phyloP scores from a whole-genome alignment of 2,888 invertebrate genomes.

The Lingula anatina region DNA sequence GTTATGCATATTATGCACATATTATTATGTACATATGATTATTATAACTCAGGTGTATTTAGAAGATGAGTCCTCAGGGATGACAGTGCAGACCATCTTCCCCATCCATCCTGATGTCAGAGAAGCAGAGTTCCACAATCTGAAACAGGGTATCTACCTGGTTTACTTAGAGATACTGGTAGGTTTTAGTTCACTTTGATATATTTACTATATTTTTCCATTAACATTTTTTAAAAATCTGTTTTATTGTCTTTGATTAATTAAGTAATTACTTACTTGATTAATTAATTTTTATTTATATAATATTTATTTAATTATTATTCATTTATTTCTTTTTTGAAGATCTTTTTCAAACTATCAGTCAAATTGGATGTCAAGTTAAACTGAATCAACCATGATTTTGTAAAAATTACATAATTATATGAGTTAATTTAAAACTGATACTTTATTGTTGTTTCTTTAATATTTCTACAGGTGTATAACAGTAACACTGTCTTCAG shows the following conservation, averaged over 20 bases:
- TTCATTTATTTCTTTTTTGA: no score
- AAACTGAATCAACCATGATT: not conserved
- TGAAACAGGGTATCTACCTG: slow-evolving; percentile 42
- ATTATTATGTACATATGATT: no score
- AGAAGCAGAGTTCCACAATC: slow-evolving; percentile 47
- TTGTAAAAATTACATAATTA: not conserved
- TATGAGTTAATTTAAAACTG: not conserved
- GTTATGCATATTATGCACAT: no score
- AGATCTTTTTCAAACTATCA: no score
- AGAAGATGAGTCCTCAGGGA: slow-evolving; percentile 40
- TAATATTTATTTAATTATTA: no score
- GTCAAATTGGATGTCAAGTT: no score
- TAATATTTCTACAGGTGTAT: slow-evolving; percentile 34
- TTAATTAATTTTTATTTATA: no score
- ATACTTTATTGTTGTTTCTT: not conserved
- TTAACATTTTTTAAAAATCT: no score
- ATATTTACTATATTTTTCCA: no score
- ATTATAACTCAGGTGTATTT: slow-evolving; percentile 47
- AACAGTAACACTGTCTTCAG: slow-evolving; percentile 43
- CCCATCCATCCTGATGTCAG: slow-evolving; percentile 46
- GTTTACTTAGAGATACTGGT: slow-evolving; percentile 49
- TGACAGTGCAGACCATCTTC: slow-evolving; percentile 39
- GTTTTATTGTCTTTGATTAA: no score
- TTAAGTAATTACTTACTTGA: no score
- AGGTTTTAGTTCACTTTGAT: no score